Evolutionary conservation across 1,140 invertebrate genomes (phyloP), one percentile per base, ranked within the genome.

Genomic region (Acromyrmex echinatior): DNA sequence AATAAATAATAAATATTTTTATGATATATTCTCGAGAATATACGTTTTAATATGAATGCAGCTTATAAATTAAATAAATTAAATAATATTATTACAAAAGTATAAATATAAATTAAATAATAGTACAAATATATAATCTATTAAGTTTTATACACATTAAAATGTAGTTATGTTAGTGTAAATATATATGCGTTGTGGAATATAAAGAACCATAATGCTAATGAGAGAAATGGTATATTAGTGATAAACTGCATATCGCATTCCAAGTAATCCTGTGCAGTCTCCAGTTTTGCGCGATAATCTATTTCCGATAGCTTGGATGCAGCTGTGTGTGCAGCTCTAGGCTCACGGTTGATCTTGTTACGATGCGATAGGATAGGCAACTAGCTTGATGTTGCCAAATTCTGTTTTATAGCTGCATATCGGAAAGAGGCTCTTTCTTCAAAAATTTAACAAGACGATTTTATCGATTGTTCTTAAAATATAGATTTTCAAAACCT

Each of bases 281-380:
- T 80, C 63, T 86, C 84, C 39, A 79, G 31, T 86, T 84, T 86
- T 65, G 84, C 73, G 39, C 60, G 63, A 68, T 86, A 86, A 86
- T 86, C 74, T 80, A 39, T 86, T 70, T 68, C 65, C 78, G 65
- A 86, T 80, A 49, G 65, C 28, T 70, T 70, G 85, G 21, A 62
- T 86, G 63, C 65, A 86, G 65, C 53, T 71, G 9, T 45, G 39
- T 45, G 39, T 45, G 65, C 39, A 62, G 53, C 28, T 86, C 31
- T 0, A 35, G 31, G 5, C 5, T 39, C 77, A 68, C 39, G 65
- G 53, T 18, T 77, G 63, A 81, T 80, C 77, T 86, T 53, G 65
- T 86, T 86, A 86, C 76, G 60, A 79, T 86, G 45, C 76, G 35
- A 78, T 28, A 3, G 60, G 16, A 65, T 65, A 86, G 62, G 45